phyloP scores from a whole-genome alignment of 2,797 vertebrate species.

The Acipenser ruthenus region DNA sequence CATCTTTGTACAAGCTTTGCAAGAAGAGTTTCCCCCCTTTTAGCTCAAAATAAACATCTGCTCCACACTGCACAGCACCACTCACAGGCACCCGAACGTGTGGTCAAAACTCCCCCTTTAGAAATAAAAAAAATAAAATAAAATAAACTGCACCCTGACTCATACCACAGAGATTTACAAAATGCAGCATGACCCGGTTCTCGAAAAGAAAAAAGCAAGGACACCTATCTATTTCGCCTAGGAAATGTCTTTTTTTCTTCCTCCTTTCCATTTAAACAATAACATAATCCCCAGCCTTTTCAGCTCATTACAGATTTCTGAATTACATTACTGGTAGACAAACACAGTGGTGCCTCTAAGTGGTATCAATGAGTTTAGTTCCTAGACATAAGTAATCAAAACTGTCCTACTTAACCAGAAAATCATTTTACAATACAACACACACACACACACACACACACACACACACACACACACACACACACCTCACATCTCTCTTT shows the following conservation, averaged over 20 bases:
- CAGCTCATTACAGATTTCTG: constrained; percentile 68
- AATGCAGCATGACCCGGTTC: constrained; percentile 72
- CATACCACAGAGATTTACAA: constrained; percentile 67
- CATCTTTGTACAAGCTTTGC: constrained; percentile 69
- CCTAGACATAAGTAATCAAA: constrained; percentile 62
- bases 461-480: constrained; percentile 21
- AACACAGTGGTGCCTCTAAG: constrained; percentile 47
- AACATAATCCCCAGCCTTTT: constrained; percentile 64
- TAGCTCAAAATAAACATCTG: constrained; percentile 77
- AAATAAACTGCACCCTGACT: constrained; percentile 60
- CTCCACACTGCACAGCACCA: constrained; percentile 62
- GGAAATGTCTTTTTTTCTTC: constrained; percentile 70
- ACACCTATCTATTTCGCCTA: constrained; percentile 23
- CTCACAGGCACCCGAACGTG: constrained; percentile 66
- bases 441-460: constrained; percentile 13
- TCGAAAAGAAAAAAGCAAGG: constrained; percentile 55
- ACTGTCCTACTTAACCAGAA: constrained; percentile 59
- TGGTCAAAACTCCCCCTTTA: constrained; percentile 67
- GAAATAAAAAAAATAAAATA: constrained; percentile 24
- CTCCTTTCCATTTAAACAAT: constrained; percentile 60
- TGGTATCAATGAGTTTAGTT: constrained; percentile 59
- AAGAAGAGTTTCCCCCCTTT: constrained; percentile 66
- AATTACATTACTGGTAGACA: constrained; percentile 71
- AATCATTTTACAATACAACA: constrained; percentile 40
- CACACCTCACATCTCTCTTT: neutral